Evolutionary conservation across 37 sponge, comb jelly and placozoan genomes (phyloP), one percentile per base, ranked within the genome.

Genomic region (Axinella damicornis): DNA sequence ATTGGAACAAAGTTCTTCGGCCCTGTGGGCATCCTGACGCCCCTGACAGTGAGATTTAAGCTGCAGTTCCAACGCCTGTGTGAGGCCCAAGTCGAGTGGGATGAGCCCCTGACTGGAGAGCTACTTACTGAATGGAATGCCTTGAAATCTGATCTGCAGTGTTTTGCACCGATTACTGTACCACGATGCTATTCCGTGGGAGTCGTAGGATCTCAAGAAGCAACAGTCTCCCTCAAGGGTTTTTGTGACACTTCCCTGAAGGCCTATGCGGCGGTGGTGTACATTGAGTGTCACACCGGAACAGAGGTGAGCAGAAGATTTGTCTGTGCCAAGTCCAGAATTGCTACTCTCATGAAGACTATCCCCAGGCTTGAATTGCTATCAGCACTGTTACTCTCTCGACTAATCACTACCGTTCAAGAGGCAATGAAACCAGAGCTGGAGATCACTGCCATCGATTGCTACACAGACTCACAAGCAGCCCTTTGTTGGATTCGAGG

Each of bases 11-110:
- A n/a, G 41, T 35, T 71, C 52, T 71, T 36, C 40, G 72, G 34
- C 72, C 72, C 41, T 15, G 9, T 71, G 13, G 72, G 72, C 72
- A 71, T 71, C 40, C 18, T 39, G 17, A 20, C 72, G 9, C 72
- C 72, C 13, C 18, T 35, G 21, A 36, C 72, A 17, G 53, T 71
- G 19, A 14, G 53, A 33, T 35, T 39, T n/a, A 71, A 71, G 53
- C 14, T 36, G 72, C 14, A n/a, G 53, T 40, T 71, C 14, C 41
- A 71, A 39, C 17, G 24, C 52, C 20, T 36, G n/a, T 36, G 40
- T 15, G 53, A 16, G n/a, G 21, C 20, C 19, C 37, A 35, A 35
- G 24, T 35, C 9, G n/a, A n/a, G n/a, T n/a, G n/a, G n/a, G n/a
- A n/a, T n/a, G n/a, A n/a, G n/a, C n/a, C n/a, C n/a, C n/a, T 14